Conservation (phyloP, 2,797 vertebrate species). For the Nannoperca australis region DNA sequence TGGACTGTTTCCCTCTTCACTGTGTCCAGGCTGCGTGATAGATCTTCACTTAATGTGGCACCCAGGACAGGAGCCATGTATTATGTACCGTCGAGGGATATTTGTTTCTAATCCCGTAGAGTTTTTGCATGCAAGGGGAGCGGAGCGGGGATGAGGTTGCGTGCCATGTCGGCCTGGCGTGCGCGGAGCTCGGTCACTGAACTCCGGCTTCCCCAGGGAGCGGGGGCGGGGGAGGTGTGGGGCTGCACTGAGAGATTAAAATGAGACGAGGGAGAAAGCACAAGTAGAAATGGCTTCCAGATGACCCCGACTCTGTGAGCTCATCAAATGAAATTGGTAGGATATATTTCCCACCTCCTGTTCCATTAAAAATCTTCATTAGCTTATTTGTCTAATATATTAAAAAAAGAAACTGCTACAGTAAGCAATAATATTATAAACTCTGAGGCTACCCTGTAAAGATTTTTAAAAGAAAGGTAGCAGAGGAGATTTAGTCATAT, state of each 20-base stretch:
- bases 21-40: conserved; percentile 60
- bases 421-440: too few species aligned
- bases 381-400: background rate
- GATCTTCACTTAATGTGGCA: conserved; percentile 59
- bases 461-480: background rate
- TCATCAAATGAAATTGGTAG: conserved; percentile 70
- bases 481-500: too few species aligned
- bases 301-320: conserved; percentile 83
- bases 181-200: conserved; percentile 81
- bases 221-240: conserved; percentile 19
- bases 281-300: conserved; percentile 87
- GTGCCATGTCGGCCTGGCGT: conserved; percentile 84
- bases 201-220: conserved; percentile 83
- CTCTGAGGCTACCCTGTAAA: too few species aligned
- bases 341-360: conserved; percentile 58
- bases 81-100: conserved; percentile 72
- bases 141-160: conserved; percentile 82
- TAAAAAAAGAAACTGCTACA: background rate
- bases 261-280: conserved; percentile 82
- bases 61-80: conserved; percentile 68
- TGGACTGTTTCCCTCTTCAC: conserved; percentile 26
- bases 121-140: conserved; percentile 72
- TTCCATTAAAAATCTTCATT: background rate
- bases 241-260: conserved; percentile 83
- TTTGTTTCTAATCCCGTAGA: conserved; percentile 71